Evolutionary conservation across 2,888 invertebrate species (phyloP), one percentile per base, ranked within the genome.

Genomic region (Erynnis tages): DNA sequence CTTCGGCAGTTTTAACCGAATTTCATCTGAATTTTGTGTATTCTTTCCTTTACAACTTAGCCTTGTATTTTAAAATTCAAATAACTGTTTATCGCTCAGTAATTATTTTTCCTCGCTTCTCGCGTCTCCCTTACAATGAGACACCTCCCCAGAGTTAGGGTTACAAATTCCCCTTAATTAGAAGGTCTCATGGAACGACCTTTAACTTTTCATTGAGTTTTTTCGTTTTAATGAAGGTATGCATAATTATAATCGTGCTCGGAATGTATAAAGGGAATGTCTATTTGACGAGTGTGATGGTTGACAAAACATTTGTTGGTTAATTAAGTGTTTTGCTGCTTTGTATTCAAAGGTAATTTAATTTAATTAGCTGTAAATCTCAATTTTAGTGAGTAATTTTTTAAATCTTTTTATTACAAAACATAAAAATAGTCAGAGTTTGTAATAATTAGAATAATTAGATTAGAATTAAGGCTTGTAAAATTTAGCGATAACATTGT

Each of bases 91-190:
- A n/a, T n/a, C n/a, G 21, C 3, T 4, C 3, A 21, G 5, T 4
- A 21, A 21, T 21, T 5, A 8, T 27, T n/a, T 8, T 8, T n/a
- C 3, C 7, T n/a, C 2, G 2, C n/a, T 8, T 27, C 27, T 11
- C 29, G 29, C 5, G 10, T n/a, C 11, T 19, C 10, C 11, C 5
- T 38, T 1, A n/a, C 7, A 27, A 2, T 37, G 32, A 2, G 17
- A 41, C 50, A 25, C 13, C 27, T 29, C 14, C 21, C 7, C 32
- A 35, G 46, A 53, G 45, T 53, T 27, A 61, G 56, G 56, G 63
- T 59, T 60, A 60, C 60, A 63, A 61, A 62, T 60, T 56, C 56
- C 52, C 54, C 54, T 60, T 61, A 61, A 63, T 63, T 59, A 59
- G 43, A 53, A 32, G 43, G 44, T 55, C 54, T 47, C 50, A 41